These are phyloP conservation scores for Ischnus inquisitorius DNA, from an alignment of 2,888 invertebrate genomes.

Conservation along the genomic window DNA sequence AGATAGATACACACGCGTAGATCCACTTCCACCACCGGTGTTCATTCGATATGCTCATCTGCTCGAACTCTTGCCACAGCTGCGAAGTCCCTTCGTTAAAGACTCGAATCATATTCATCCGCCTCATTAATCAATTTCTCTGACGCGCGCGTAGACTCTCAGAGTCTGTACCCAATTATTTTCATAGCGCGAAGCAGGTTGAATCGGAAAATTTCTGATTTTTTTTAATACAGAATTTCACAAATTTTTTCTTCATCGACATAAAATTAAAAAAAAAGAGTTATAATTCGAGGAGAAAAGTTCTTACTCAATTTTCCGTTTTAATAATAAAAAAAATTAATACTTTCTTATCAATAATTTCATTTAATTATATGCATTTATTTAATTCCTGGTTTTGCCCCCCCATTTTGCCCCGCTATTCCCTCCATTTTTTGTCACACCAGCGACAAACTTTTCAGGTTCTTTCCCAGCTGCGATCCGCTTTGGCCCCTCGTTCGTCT, in stretches of 20 bases:
- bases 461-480: background rate
- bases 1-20: constrained; percentile 1
- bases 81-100: constrained; percentile 30
- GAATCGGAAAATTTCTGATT: no score
- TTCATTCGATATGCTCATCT: constrained; percentile 15
- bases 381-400: no score
- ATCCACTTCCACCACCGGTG: background rate
- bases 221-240: no score
- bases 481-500: background rate
- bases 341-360: no score
- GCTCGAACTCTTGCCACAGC: constrained; percentile 28
- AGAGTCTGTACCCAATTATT: constrained; percentile 43
- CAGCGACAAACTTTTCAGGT: background rate
- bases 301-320: no score
- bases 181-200: background rate
- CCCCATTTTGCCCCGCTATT: no score
- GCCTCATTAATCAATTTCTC: constrained; percentile 41
- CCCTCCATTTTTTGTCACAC: background rate
- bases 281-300: no score
- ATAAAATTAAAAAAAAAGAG: no score
- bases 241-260: no score
- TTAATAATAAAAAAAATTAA: no score
- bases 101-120: constrained; percentile 38
- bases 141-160: constrained; percentile 16
- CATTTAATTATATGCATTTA: no score